Conservation (phyloP, 2,113 vertebrate species). For the Electrona antarctica region DNA sequence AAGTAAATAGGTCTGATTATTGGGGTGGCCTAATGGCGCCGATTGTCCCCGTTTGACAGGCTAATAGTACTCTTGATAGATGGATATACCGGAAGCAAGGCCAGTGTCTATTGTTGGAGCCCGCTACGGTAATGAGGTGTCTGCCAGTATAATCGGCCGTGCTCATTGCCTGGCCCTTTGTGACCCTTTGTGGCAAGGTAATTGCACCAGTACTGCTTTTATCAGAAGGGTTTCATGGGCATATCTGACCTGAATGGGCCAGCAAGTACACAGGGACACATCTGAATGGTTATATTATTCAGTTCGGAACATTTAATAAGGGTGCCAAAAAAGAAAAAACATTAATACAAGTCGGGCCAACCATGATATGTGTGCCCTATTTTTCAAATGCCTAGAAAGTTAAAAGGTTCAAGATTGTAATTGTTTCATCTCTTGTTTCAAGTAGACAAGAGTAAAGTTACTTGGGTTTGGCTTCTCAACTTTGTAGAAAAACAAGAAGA, state of each 20-base stretch:
- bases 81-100: constrained; percentile 71
- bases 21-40: constrained; percentile 71
- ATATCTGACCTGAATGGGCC: constrained; percentile 5
- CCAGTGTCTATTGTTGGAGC: constrained; percentile 72
- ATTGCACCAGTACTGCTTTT: constrained; percentile 65
- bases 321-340: too few species aligned
- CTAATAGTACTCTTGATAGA: constrained; percentile 79
- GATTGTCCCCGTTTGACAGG: constrained; percentile 74
- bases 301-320: constrained; percentile 6
- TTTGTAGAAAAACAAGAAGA: too few species aligned
- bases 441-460: too few species aligned
- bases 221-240: constrained; percentile 30
- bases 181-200: constrained; percentile 65
- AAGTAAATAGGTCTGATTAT: constrained; percentile 78
- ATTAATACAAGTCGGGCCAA: too few species aligned
- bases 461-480: too few species aligned
- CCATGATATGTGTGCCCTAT: too few species aligned
- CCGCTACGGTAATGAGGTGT: constrained; percentile 75
- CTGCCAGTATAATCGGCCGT: constrained; percentile 73
- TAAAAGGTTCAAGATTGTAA: too few species aligned
- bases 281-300: constrained; percentile 37
- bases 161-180: constrained; percentile 57
- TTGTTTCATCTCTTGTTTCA: too few species aligned
- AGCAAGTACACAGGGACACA: constrained; percentile 35
- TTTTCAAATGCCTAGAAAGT: too few species aligned